A percentile compares a stretch with the other conserved stretches of the same genome.
These are phyloP conservation scores for Torymus tubicola DNA, from an alignment of 2,888 invertebrate genomes.

Conservation along the genomic window DNA sequence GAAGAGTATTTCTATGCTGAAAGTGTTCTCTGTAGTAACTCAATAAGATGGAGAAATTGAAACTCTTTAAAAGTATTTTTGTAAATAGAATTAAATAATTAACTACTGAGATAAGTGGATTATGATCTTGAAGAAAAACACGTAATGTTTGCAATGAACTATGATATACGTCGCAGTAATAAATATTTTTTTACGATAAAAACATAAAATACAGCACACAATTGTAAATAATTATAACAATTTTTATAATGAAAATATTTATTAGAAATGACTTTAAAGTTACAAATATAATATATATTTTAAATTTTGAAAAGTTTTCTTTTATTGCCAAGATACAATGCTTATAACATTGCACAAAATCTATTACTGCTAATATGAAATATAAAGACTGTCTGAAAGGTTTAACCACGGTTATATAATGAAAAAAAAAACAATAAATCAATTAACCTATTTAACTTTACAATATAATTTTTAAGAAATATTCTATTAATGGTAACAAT, in stretches of 20 bases:
- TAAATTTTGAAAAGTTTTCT: constrained; percentile 49
- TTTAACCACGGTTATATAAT: constrained; percentile 38
- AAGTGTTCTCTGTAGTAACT: constrained; percentile 80
- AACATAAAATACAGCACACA: background rate
- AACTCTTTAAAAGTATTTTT: constrained; percentile 9
- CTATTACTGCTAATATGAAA: constrained; percentile 45
- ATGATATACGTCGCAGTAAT: background rate
- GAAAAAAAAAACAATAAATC: constrained; percentile 49
- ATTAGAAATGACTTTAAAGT: constrained; percentile 49
- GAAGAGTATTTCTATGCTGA: constrained; percentile 87
- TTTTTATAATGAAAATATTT: constrained; percentile 56
- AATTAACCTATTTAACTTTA: constrained; percentile 53
- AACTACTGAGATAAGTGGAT: background rate
- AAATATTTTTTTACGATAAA: background rate
- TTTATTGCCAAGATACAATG: constrained; percentile 49
- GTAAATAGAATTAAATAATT: constrained; percentile 13
- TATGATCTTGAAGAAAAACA: background rate
- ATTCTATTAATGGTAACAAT: constrained; percentile 49
- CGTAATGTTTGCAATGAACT: background rate
- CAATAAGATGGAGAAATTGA: constrained; percentile 71
- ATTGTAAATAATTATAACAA: constrained; percentile 21
- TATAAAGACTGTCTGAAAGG: constrained; percentile 48
- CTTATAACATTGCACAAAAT: constrained; percentile 45
- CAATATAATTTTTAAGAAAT: constrained; percentile 50
- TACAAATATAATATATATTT: constrained; percentile 49